These are phyloP conservation scores for Pseudomyrmex dendroicus DNA, from an alignment of 1,140 invertebrate species.

Conservation along the genomic window DNA sequence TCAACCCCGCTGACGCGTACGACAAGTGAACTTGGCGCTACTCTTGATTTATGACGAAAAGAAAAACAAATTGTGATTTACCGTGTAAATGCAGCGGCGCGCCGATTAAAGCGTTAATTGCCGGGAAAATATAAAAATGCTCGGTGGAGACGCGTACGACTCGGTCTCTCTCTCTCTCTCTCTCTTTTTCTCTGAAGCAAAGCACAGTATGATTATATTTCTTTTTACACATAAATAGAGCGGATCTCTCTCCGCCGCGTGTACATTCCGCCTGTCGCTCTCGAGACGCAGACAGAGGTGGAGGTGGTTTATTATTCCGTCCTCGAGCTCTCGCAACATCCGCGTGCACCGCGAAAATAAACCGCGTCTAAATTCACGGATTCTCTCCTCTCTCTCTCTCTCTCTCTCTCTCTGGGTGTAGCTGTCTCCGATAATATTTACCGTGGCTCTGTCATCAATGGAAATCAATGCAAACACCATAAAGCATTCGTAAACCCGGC, in stretches of 20 bases:
- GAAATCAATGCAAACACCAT: constrained; percentile 75
- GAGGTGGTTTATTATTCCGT: constrained; percentile 62
- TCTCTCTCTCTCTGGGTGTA: background rate
- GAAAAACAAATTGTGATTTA: background rate
- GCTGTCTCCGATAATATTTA: constrained; percentile 75
- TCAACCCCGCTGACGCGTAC: too few relatives aligned
- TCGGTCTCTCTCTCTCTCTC: too few relatives aligned
- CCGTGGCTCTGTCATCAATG: constrained; percentile 63
- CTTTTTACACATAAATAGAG: constrained; percentile 53
- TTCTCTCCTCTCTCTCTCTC: background rate
- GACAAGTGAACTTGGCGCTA: too few relatives aligned
- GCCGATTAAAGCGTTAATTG: constrained; percentile 50
- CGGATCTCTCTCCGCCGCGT: constrained; percentile 37
- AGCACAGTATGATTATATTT: constrained; percentile 52
- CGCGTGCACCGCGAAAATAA: constrained; percentile 61
- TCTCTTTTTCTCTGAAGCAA: constrained; percentile 10
- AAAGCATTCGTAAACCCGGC: constrained; percentile 58
- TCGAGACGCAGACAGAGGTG: background rate
- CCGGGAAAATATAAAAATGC: constrained; percentile 30
- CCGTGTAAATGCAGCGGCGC: background rate
- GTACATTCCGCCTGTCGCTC: constrained; percentile 55
- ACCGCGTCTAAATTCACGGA: constrained; percentile 24
- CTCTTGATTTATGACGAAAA: background rate
- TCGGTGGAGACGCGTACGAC: background rate
- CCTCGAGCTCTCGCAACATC: constrained; percentile 40